phyloP scores from a whole-genome alignment of 2,113 vertebrate genomes.

The Pedetes capensis region DNA sequence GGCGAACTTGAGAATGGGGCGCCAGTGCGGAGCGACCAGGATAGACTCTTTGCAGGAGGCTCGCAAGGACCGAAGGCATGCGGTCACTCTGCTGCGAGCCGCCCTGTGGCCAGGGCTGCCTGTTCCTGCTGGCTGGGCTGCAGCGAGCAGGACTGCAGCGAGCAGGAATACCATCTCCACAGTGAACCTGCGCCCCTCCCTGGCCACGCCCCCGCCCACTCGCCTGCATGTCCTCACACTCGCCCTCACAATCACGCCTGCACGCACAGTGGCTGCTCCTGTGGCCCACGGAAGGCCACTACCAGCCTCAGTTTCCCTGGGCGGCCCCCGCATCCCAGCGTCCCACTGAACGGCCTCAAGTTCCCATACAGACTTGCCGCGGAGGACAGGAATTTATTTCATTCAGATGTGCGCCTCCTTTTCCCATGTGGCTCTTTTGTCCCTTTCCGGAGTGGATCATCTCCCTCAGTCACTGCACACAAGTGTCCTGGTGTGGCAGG shows the following conservation, averaged over 20 bases:
- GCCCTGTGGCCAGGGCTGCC: background rate
- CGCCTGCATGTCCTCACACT: accelerated
- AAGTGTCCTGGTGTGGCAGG: background rate
- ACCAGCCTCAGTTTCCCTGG: background rate
- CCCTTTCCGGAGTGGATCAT: background rate
- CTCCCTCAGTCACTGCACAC: background rate
- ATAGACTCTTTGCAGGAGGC: background rate
- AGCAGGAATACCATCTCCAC: background rate
- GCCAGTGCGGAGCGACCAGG: background rate
- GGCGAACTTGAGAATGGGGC: background rate
- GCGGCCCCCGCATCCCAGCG: background rate
- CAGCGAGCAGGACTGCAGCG: background rate
- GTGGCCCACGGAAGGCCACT: too few relatives aligned
- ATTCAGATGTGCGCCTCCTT: background rate
- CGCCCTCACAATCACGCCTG: too few relatives aligned
- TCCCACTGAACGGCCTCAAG: background rate
- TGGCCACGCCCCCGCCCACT: accelerated
- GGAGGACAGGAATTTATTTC: background rate
- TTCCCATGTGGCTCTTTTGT: background rate
- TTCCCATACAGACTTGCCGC: background rate
- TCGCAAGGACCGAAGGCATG: background rate
- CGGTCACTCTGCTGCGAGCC: background rate
- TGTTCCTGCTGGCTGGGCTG: background rate
- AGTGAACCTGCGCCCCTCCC: background rate
- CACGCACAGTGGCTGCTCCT: too few relatives aligned